Evolutionary conservation across 2,888 invertebrate species (phyloP).

Genomic region (Noctua pronuba): DNA sequence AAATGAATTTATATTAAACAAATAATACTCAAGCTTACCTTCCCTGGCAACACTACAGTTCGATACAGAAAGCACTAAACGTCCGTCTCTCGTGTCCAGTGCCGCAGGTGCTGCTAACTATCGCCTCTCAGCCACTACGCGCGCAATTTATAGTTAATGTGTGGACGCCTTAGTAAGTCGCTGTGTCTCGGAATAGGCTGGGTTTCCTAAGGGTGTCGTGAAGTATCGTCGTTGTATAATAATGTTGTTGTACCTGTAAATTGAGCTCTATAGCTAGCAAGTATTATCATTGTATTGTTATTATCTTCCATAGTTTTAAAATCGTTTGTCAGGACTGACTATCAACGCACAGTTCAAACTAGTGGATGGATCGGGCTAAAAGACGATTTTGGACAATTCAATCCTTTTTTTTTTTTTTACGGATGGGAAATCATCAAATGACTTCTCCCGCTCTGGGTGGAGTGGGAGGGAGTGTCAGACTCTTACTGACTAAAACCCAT

Average conservation of each 20-base stretch:
- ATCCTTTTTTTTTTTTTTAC: too few species aligned
- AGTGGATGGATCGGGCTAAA: too few species aligned
- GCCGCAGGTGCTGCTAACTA: constrained; percentile 63
- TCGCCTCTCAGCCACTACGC: constrained; percentile 49
- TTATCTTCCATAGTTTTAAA: too few species aligned
- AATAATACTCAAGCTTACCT: constrained; percentile 4
- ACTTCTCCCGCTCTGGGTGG: too few species aligned
- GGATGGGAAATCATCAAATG: too few species aligned
- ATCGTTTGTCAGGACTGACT: too few species aligned
- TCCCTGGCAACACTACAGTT: constrained; percentile 22
- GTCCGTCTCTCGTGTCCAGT: constrained; percentile 47
- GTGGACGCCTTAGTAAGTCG: constrained; percentile 38
- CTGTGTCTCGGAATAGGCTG: constrained; percentile 27
- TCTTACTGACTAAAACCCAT: too few species aligned
- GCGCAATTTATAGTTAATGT: constrained; percentile 63
- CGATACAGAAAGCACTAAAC: constrained; percentile 35
- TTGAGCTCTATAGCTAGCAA: neutral
- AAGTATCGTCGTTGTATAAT: neutral
- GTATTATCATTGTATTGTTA: neutral
- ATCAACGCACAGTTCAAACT: too few species aligned
- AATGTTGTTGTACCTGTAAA: neutral
- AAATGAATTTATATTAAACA: too few species aligned
- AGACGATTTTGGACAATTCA: too few species aligned
- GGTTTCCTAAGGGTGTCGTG: constrained; percentile 24
- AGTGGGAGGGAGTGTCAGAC: too few species aligned